Conservation (phyloP, 2,113 vertebrate species). For the Bubo bubo region DNA sequence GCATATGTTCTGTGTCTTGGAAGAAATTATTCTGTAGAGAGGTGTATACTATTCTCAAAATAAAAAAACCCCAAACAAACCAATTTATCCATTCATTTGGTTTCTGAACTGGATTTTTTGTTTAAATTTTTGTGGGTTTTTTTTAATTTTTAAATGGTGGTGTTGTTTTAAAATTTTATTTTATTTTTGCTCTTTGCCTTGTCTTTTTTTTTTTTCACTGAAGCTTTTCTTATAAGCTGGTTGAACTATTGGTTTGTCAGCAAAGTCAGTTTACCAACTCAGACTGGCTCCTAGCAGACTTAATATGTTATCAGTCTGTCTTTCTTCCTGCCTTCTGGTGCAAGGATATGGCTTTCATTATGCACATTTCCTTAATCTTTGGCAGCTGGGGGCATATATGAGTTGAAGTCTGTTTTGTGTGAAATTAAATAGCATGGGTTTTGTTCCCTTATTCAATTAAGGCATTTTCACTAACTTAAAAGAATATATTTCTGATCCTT, state of each 20-base stretch:
- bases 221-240: neutral
- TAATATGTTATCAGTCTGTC: slow-evolving; percentile 16
- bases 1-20: neutral
- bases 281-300: neutral
- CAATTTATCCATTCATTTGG: neutral
- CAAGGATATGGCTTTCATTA: slow-evolving; percentile 33
- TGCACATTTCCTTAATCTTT: slow-evolving; percentile 11
- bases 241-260: neutral
- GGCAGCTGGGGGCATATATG: neutral
- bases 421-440: neutral
- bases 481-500: neutral
- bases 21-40: neutral
- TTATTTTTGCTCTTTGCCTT: neutral
- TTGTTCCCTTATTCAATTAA: slow-evolving; percentile 11
- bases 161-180: neutral
- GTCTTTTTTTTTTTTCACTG: no score
- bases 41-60: neutral
- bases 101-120: neutral
- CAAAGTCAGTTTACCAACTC: neutral
- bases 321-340: slow-evolving; percentile 36
- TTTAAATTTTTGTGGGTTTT: neutral
- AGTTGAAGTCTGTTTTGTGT: slow-evolving; percentile 28
- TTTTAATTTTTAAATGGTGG: neutral
- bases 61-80: neutral
- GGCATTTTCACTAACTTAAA: neutral